Base-by-base conservation (phyloP, 2,113 vertebrate species). In the Sceloporus tristichus region DNA sequence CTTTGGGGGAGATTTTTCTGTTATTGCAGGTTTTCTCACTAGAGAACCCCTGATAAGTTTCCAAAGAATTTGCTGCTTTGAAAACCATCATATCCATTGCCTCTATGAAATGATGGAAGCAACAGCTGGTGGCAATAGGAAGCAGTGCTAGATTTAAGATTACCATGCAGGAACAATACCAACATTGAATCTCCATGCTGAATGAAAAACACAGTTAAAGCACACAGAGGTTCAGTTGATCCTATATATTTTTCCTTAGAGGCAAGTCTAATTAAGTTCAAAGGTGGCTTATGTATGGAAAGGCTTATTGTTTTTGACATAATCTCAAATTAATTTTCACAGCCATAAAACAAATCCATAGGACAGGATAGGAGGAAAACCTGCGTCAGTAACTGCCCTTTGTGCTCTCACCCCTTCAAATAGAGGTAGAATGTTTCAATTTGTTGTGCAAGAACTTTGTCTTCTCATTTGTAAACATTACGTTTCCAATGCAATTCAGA, bases 251-350 rank as follows among this genome's bases (percentile, higher is more conserved):
- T 66, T 48, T 82, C 1, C 23, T 48, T 48, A 48, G 38, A 42
- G 38, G 40, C 5, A 82, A 29, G 38, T 18, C 23, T 40, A 82
- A 9, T 56, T 59, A 19, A 42, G 18, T 42, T 40, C 10, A 70
- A 25, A 27, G 34, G 38, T 9, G 38, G 34, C 62, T 66, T 23
- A 66, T 21, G 21, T 40, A 62, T 2, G 25, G 34, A 42, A 66
- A 40, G 21, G 10, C 6, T 2, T 38, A 27, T 48, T 62, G 14
- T 4, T 53, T 75, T 74, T 25, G 10, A 29, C 4, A 48, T 78
- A 70, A 84, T 68, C 48, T 70, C 71, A 56, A 91, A 86, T 91
- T 82, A 83, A 82, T 82, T 48, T 82, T 27, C 66, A 68, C 65
- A 29, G 25, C 13, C 40, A 48, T 29, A 62, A 82, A 82, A 16